These are phyloP conservation scores for Meles meles DNA, from an alignment of 2,113 vertebrate genomes.

Conservation along the genomic window DNA sequence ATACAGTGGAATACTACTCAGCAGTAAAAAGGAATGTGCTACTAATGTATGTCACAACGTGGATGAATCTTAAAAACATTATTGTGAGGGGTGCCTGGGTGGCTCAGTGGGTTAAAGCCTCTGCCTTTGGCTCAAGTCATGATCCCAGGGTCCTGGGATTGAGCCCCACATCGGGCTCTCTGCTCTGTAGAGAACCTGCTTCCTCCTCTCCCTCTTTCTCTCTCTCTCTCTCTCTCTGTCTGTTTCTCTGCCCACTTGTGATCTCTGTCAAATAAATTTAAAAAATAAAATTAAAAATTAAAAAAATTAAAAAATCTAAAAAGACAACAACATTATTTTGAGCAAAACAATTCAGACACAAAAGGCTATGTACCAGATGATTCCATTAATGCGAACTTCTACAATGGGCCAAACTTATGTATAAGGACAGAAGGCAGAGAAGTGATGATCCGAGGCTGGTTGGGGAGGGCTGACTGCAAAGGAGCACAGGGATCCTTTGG, in stretches of 20 bases:
- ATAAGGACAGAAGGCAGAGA: neutral
- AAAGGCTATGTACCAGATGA: neutral
- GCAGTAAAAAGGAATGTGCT: neutral
- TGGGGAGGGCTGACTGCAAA: neutral
- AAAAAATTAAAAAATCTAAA: too few species aligned
- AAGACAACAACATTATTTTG: too few species aligned
- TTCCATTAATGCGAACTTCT: neutral
- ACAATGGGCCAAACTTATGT: neutral
- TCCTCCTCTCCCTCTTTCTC: too few species aligned
- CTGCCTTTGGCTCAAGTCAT: too few species aligned
- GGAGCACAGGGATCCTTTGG: neutral
- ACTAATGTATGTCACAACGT: neutral
- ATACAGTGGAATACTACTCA: neutral
- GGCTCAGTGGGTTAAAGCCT: too few species aligned
- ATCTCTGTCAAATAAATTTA: too few species aligned
- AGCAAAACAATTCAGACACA: neutral
- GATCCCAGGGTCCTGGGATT: too few species aligned
- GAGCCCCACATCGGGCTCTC: too few species aligned
- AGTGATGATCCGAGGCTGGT: neutral
- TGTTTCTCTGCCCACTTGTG: too few species aligned
- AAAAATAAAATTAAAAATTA: too few species aligned
- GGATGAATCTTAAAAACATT: neutral
- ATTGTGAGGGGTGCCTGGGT: neutral
- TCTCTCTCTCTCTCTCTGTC: too few species aligned
- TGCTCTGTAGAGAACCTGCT: too few species aligned